Evolutionary conservation across 2,113 vertebrate genomes (phyloP).

Genomic region (Leucopsar rothschildi): DNA sequence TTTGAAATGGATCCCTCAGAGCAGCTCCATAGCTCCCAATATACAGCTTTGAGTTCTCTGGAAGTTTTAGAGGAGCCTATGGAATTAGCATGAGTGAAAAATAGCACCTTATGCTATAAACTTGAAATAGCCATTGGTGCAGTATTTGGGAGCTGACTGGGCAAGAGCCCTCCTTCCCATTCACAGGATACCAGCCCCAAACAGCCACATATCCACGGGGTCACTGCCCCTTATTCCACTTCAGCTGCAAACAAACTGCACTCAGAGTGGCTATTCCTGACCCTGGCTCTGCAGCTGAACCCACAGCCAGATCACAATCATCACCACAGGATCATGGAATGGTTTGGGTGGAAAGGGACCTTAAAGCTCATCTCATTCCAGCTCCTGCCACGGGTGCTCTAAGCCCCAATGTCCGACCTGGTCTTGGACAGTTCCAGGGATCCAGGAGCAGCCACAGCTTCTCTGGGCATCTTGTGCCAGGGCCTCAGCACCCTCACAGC

Average conservation of each 20-base stretch:
- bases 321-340: fast-evolving
- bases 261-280: background rate
- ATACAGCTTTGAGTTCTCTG: background rate
- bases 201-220: background rate
- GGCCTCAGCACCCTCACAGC: background rate
- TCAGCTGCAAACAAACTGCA: background rate
- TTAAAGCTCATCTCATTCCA: background rate
- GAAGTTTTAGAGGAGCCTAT: background rate
- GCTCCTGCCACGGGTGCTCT: fast-evolving
- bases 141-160: slow-evolving; percentile 23
- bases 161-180: background rate
- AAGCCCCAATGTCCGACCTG: fast-evolving
- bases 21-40: background rate
- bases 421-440: background rate
- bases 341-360: background rate
- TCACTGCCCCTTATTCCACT: background rate
- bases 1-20: background rate
- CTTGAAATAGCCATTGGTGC: slow-evolving; percentile 25
- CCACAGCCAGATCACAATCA: background rate
- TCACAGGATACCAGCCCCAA: background rate
- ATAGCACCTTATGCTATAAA: slow-evolving; percentile 31
- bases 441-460: background rate
- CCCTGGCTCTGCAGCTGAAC: background rate
- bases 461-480: background rate
- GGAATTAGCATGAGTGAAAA: slow-evolving; percentile 8